Evolutionary conservation across 2,888 invertebrate species (phyloP), one percentile per base, ranked within the genome.

Genomic region (Cataglyphis rosenhaueri): DNA sequence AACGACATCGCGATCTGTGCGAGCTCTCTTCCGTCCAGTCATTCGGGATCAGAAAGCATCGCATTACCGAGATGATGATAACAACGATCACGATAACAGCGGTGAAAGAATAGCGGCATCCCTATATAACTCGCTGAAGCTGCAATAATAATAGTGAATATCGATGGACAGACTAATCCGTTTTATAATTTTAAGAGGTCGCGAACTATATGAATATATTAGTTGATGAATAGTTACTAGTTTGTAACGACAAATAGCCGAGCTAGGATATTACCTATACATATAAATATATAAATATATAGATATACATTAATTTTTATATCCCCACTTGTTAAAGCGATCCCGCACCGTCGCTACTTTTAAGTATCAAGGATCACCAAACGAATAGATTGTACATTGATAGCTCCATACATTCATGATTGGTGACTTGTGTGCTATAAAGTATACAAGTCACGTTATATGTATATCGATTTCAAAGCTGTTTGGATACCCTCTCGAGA

Each of bases 261-360:
- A 87, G 68, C 89, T 93, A 93, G 92, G 5, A 52, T n/a, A 89
- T 91, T 89, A 92, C 88, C 88, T 91, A 90, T 91, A 91, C 86
- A 86, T 87, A 90, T 86, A 78, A 25, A 29, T 29, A 66, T 89
- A 92, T 89, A 87, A 12, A 41, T 91, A 89, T 91, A 91, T 88
- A 85, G 86, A 89, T 86, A 91, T 89, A 91, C 86, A 91, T 91
- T 91, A 92, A 91, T 93, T 93, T 93, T 93, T 92, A 92, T 93
- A 92, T 92, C 90, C 90, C 91, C 92, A 91, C 91, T 92, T 92
- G 91, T 93, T 92, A 92, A 90, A 86, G 88, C 84, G 88, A 88
- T 83, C 86, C 62, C 71, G 76, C 84, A 84, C 84, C 52, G 76
- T 84, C 85, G 89, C 89, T 86, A 81, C 71, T 88, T 84, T 88